Evolutionary conservation across 2,888 invertebrate genomes (phyloP).

Genomic region (Brachyptera risi): DNA sequence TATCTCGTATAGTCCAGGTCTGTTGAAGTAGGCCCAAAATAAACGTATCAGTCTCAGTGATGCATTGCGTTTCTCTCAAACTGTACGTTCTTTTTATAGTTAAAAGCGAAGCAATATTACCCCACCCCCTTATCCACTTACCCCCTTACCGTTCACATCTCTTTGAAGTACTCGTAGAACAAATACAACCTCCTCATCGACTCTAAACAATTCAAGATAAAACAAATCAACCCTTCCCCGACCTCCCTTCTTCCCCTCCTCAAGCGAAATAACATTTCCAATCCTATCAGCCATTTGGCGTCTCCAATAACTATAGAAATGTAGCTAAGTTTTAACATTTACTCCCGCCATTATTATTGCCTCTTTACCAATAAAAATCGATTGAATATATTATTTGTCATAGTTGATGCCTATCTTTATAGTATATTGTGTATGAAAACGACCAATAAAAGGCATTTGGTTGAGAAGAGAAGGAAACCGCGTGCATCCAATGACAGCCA

Average conservation of each 20-base stretch:
- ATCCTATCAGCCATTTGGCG: background rate
- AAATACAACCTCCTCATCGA: background rate
- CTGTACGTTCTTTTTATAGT: too few species aligned
- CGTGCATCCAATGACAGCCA: conserved; percentile 26
- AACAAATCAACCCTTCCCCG: background rate
- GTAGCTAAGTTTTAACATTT: conserved; percentile 6
- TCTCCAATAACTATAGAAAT: background rate
- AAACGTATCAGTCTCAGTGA: too few species aligned
- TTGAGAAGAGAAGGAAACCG: conserved; percentile 14
- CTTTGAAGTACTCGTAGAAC: conserved; percentile 19
- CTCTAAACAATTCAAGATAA: conserved; percentile 11
- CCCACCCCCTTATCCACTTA: too few species aligned
- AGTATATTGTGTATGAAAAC: conserved; percentile 20
- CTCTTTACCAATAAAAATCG: conserved; percentile 22
- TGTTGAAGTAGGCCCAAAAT: too few species aligned
- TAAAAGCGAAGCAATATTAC: background rate
- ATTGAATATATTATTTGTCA: conserved; percentile 21
- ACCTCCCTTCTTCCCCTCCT: background rate
- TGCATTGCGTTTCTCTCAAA: background rate
- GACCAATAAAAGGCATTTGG: conserved; percentile 30
- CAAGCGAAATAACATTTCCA: background rate
- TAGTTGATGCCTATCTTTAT: conserved; percentile 8
- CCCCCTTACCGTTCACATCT: too few species aligned
- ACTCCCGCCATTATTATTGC: conserved; percentile 20
- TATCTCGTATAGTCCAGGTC: too few species aligned